Base-by-base conservation (phyloP, 92 coral and sea anemone species). In the Parazoanthus darwini region DNA sequence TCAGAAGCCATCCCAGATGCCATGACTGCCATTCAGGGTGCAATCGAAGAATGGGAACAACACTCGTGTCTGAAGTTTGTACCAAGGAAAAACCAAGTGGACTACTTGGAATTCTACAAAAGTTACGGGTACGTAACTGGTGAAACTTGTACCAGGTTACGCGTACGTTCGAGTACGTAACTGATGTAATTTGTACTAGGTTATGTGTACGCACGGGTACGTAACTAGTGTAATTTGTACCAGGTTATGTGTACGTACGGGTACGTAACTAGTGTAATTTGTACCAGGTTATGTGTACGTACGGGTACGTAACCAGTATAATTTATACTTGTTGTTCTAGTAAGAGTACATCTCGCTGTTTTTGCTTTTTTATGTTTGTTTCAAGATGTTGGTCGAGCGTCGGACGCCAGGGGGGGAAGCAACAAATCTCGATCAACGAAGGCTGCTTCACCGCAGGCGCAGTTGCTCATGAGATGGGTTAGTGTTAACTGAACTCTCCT, bases 11-110 rank as follows among this genome's bases (percentile, higher is more conserved):
- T n/a, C n/a, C n/a, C n/a, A n/a, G n/a, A n/a, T n/a, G n/a, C n/a
- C n/a, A 91, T 82, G 91, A 66, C 25, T 25, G 92, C 93, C 66
- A 94, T 96, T 81, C 77, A 83, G 20, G 91, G 74, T 43, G 98
- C 91, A 0, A 94, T 96, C 67, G 15, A 76, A 36, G 98, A 96
- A 54, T 96, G 98, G 98, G 95, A 96, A 36, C 88, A 90, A 42
- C 88, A 91, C 77, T 89, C 93, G 44, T 94, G 98, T 48, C 90
- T 96, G 46, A 83, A 77, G 90, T 96, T 96, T 81, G 93, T 91
- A 36, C 94, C 91, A 35, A 85, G 97, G 51, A 92, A 93, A 73
- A 92, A 78, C 25, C 94, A 96, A 81, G 56, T 36, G 22, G 92
- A 96, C 88, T 96, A 94, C 73, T 74, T 96, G 20, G 92, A 90